Base-by-base conservation (phyloP, 2,888 invertebrate genomes). In the Sminthurinus aureus region DNA sequence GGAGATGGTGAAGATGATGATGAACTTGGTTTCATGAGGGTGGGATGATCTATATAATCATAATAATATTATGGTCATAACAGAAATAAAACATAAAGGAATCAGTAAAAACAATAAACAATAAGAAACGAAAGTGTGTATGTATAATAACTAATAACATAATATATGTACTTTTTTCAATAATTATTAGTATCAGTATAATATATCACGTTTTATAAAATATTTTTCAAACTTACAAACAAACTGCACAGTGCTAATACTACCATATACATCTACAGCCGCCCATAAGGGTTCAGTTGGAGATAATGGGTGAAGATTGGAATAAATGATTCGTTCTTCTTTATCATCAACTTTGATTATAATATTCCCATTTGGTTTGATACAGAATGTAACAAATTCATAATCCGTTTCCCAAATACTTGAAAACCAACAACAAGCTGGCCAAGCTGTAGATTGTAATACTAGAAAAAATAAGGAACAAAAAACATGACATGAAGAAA, bases 231-330 rank as follows among this genome's bases (percentile, higher is more conserved):
- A 74, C 85, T 79, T 80, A 86, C 86, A 75, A 9, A 83, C 82
- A 64, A 86, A 83, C n/a, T 81, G 83, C 24, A 86, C 22, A 18
- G 84, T 15, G 50, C 82, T 82, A 58, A 85, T 82, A n/a, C 79
- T 79, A 11, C 86, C 86, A 75, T 84, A 86, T 11, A 84, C 83
- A 79, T 86, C 86, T 0, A 85, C 20, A 8, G 84, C 78, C 0
- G 82, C 85, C 86, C 86, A 86, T 22, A 20, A 26, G 80, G 71
- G 51, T 80, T 58, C 51, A 69, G 22, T 71, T 69, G 69, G 75
- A 77, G 38, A 78, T 66, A 66, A 20, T 11, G 66, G 66, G 66
- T 76, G 38, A 0, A 86, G 79, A 50, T 79, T 81, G 15, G 71
- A 52, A 0, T 85, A 58, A 71, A 86, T 82, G 1, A 85, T n/a